Evolutionary conservation across 35 echinoderm and acorn worm genomes (phyloP).

Genomic region (Lytechinus pictus): DNA sequence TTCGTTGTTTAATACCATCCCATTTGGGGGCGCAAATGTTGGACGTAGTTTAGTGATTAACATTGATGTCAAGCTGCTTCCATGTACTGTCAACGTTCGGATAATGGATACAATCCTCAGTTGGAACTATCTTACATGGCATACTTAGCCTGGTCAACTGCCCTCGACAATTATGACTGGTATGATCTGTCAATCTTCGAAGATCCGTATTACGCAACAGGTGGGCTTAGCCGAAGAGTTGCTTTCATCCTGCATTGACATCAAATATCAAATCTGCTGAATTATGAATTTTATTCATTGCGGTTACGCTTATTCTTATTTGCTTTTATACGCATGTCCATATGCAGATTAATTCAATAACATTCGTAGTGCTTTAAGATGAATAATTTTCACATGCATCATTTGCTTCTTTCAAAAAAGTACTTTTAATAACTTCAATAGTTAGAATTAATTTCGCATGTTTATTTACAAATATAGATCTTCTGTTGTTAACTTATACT

Average conservation of each 20-base stretch:
- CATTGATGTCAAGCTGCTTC: neutral
- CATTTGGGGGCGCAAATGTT: neutral
- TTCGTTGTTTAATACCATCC: neutral
- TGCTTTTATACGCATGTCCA: neutral
- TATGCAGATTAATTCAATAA: neutral
- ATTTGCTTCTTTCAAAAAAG: neutral
- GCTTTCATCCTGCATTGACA: neutral
- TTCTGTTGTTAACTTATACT: too few relatives aligned
- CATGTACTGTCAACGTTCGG: slow-evolving; percentile 43
- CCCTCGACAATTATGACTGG: slow-evolving; percentile 49
- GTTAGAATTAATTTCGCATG: too few relatives aligned
- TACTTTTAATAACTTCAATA: too few relatives aligned
- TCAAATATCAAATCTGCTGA: neutral
- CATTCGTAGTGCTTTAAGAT: neutral
- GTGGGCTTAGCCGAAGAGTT: neutral
- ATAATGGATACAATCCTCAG: slow-evolving; percentile 29
- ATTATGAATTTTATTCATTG: neutral
- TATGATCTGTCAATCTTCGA: slow-evolving; percentile 38
- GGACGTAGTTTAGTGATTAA: slow-evolving; percentile 20
- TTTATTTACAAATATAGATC: too few relatives aligned
- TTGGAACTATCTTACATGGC: slow-evolving; percentile 42
- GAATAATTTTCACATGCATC: neutral
- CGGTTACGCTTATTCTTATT: neutral
- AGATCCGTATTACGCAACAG: slow-evolving; percentile 44
- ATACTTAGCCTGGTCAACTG: slow-evolving; percentile 41